Evolutionary conservation across 2,113 vertebrate genomes (phyloP).

Genomic region (Atractosteus spatula): DNA sequence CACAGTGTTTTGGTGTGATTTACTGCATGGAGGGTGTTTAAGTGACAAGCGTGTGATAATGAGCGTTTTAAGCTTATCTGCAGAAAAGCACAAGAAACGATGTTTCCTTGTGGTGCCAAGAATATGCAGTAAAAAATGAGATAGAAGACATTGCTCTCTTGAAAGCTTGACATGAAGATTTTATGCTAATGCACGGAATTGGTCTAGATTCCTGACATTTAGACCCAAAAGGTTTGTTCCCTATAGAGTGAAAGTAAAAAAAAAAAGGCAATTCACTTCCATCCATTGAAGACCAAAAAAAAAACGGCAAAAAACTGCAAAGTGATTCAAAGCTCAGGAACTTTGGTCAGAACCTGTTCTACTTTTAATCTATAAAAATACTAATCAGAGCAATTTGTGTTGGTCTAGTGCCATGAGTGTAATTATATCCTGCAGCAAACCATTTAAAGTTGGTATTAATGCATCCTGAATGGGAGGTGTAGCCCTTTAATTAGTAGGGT

Average conservation of each 20-base stretch:
- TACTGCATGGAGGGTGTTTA: slow-evolving; percentile 42
- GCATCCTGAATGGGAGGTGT: not conserved
- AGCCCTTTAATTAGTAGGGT: not conserved
- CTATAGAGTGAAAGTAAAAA: too few relatives aligned
- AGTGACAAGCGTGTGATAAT: slow-evolving; percentile 35
- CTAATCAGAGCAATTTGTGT: slow-evolving; percentile 5
- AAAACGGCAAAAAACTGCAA: too few relatives aligned
- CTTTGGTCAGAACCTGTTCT: too few relatives aligned
- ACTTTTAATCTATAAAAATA: not conserved
- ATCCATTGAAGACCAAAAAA: too few relatives aligned
- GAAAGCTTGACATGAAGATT: slow-evolving; percentile 37
- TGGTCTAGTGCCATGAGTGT: not conserved
- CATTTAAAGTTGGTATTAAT: not conserved
- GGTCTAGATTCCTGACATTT: too few relatives aligned
- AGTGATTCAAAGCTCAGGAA: too few relatives aligned
- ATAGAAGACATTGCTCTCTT: slow-evolving; percentile 37
- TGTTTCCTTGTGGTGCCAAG: slow-evolving; percentile 51
- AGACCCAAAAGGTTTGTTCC: too few relatives aligned
- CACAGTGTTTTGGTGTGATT: slow-evolving; percentile 28
- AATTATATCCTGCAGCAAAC: slow-evolving; percentile 1
- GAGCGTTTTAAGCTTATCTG: slow-evolving; percentile 62
- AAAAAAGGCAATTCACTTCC: too few relatives aligned
- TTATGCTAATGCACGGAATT: not conserved
- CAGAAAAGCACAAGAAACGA: slow-evolving; percentile 26
- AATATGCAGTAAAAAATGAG: slow-evolving; percentile 46